Evolutionary conservation across 2,113 vertebrate species (phyloP).

Genomic region (Cyanistes caeruleus): DNA sequence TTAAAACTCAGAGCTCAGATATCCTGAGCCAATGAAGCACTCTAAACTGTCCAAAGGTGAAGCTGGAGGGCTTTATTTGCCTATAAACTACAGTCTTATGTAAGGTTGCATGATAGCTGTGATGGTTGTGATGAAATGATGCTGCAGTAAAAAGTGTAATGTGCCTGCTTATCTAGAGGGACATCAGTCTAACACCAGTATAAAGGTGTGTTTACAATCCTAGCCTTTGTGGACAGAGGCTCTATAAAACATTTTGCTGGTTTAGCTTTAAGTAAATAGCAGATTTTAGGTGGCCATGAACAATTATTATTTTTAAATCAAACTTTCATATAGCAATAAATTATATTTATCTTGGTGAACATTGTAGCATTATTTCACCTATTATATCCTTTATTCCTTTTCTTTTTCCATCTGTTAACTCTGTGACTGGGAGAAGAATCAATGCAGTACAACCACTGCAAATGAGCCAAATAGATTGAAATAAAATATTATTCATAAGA

Average conservation of each 20-base stretch:
- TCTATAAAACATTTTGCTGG: background rate
- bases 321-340: background rate
- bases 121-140: slow-evolving; percentile 10
- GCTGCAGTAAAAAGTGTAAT: background rate
- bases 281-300: background rate
- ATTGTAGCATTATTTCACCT: background rate
- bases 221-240: background rate
- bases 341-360: background rate
- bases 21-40: background rate
- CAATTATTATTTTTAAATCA: background rate
- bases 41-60: background rate
- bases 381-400: background rate
- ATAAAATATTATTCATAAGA: background rate
- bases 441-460: background rate
- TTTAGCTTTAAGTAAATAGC: background rate
- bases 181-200: background rate
- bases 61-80: background rate
- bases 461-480: background rate
- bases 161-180: background rate
- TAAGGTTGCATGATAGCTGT: background rate
- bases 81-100: background rate
- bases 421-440: background rate
- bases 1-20: background rate
- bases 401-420: background rate
- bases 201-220: background rate